These are phyloP conservation scores for Asteroscopus sphinx DNA, from an alignment of 2,888 invertebrate species.

Conservation along the genomic window DNA sequence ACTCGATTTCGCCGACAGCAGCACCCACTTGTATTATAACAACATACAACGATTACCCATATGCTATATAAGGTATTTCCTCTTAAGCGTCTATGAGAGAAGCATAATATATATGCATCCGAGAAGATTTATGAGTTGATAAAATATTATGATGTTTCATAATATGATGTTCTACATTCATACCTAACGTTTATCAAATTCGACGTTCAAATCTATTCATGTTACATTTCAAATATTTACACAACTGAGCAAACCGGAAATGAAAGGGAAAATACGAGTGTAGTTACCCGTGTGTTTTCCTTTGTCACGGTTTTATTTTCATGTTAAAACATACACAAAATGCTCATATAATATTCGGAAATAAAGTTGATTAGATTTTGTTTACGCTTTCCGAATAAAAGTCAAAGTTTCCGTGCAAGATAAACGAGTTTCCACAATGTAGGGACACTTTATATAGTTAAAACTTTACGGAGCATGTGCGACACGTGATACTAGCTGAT, in stretches of 20 bases:
- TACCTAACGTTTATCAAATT: slow-evolving; percentile 24
- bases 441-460: slow-evolving; percentile 23
- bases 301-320: slow-evolving; percentile 34
- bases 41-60: too few relatives aligned
- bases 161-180: not conserved
- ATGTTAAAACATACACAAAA: slow-evolving; percentile 24
- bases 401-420: slow-evolving; percentile 13
- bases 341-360: slow-evolving; percentile 15
- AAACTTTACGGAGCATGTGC: slow-evolving; percentile 33
- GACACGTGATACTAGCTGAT: slow-evolving; percentile 31
- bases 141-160: not conserved
- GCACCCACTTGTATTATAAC: too few relatives aligned
- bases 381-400: slow-evolving; percentile 5
- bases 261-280: slow-evolving; percentile 45
- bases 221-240: slow-evolving; percentile 47
- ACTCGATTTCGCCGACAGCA: too few relatives aligned
- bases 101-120: not conserved
- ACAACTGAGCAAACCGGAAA: slow-evolving; percentile 51
- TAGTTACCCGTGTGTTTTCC: slow-evolving; percentile 31
- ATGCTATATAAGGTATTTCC: not conserved
- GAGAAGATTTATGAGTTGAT: not conserved
- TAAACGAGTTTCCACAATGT: slow-evolving; percentile 18
- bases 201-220: slow-evolving; percentile 31
- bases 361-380: slow-evolving; percentile 15
- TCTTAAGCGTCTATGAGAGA: not conserved